Evolutionary conservation across 2,888 invertebrate species (phyloP).

Genomic region (Morpho helenor): DNA sequence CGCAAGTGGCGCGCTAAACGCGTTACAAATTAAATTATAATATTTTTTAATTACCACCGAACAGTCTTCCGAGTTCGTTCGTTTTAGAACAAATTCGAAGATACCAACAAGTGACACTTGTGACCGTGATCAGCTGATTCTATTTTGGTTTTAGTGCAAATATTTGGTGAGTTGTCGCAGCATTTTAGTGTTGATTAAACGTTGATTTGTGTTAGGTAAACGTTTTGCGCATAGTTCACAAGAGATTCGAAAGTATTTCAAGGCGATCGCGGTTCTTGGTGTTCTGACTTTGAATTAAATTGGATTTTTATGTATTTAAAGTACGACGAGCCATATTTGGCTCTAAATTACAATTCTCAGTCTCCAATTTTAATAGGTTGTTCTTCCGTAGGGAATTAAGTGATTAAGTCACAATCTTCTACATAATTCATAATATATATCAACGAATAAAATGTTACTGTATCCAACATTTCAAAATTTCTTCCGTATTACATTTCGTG

Average conservation of each 20-base stretch:
- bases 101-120: conserved; percentile 27
- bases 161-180: conserved; percentile 53
- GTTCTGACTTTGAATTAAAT: conserved; percentile 41
- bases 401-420: no score
- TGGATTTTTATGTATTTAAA: conserved; percentile 23
- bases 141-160: conserved; percentile 31
- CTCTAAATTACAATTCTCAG: no score
- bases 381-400: no score
- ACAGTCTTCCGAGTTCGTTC: conserved; percentile 31
- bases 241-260: conserved; percentile 76
- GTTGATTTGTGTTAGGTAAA: conserved; percentile 58
- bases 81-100: conserved; percentile 34
- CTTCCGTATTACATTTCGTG: no score
- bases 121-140: conserved; percentile 42
- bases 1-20: conserved; percentile 33
- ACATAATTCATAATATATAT: no score
- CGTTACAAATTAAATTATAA: conserved; percentile 35
- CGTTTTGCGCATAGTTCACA: conserved; percentile 68
- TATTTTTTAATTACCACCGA: conserved; percentile 16
- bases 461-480: no score
- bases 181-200: conserved; percentile 44
- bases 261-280: conserved; percentile 67
- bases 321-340: no score
- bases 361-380: no score
- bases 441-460: no score